A percentile compares a stretch with the other conserved stretches of the same genome.
phyloP scores from a whole-genome alignment of 2,113 vertebrate genomes.

The Pelusios castaneus region DNA sequence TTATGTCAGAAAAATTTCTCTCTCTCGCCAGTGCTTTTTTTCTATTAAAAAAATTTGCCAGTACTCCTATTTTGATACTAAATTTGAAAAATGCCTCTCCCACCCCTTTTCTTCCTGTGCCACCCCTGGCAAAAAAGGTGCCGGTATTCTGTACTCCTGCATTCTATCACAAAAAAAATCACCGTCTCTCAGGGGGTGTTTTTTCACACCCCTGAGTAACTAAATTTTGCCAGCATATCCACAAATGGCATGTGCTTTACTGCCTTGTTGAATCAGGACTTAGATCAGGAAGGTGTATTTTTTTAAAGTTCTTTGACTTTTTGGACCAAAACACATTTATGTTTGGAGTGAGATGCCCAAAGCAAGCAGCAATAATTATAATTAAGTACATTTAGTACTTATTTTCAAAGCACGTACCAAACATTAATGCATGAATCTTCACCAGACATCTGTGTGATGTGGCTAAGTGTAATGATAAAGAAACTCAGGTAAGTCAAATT shows the following conservation, averaged over 20 bases:
- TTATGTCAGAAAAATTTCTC: no score
- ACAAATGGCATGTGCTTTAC: neutral
- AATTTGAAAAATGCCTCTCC: no score
- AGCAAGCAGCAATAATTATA: neutral
- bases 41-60: no score
- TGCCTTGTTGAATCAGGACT: neutral
- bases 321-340: neutral
- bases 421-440: neutral
- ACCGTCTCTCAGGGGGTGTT: no score
- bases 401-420: neutral
- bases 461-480: neutral
- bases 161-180: no score
- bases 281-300: rapidly evolving
- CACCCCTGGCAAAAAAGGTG: no score
- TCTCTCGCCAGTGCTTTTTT: no score
- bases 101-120: no score
- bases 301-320: neutral
- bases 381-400: conserved; percentile 16
- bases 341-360: neutral
- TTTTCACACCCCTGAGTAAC: no score
- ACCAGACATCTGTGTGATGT: neutral
- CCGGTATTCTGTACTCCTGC: no score
- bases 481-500: conserved; percentile 12
- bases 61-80: no score
- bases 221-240: no score